A percentile compares a stretch with the other conserved stretches of the same genome.
These are phyloP conservation scores for Scotopteryx bipunctaria DNA, from an alignment of 2,888 invertebrate genomes.

Conservation along the genomic window DNA sequence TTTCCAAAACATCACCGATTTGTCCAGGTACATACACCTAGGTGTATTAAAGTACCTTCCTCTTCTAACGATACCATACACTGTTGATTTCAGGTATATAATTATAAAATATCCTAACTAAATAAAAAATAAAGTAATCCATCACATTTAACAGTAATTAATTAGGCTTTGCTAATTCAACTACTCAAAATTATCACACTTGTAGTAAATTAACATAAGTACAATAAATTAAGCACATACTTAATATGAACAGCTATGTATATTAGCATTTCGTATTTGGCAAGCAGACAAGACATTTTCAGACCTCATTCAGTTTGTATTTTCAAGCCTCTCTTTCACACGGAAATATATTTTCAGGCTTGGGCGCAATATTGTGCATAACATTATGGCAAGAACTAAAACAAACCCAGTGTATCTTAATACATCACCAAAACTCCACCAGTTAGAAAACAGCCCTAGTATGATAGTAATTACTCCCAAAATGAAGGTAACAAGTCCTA, in stretches of 20 bases:
- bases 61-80: no score
- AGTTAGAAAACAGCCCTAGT: conserved; percentile 66
- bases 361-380: conserved; percentile 71
- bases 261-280: background rate
- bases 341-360: conserved; percentile 75
- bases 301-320: conserved; percentile 34
- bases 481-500: conserved; percentile 68
- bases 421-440: conserved; percentile 71
- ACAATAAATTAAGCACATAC: background rate
- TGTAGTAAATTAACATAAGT: background rate
- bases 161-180: background rate
- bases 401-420: conserved; percentile 61
- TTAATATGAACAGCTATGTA: background rate
- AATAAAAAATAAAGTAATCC: background rate
- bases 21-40: no score
- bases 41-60: no score
- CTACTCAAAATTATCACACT: background rate
- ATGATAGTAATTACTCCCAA: conserved; percentile 70
- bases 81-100: no score
- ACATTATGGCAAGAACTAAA: conserved; percentile 62
- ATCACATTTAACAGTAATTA: background rate
- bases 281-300: conserved; percentile 1
- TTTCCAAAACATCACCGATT: no score
- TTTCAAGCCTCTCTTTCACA: conserved; percentile 71
- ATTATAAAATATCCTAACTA: no score